A percentile compares a stretch with the other conserved stretches of the same genome.
Evolutionary conservation across 2,797 vertebrate species (phyloP).

Genomic region (Pantherophis vulpinus): DNA sequence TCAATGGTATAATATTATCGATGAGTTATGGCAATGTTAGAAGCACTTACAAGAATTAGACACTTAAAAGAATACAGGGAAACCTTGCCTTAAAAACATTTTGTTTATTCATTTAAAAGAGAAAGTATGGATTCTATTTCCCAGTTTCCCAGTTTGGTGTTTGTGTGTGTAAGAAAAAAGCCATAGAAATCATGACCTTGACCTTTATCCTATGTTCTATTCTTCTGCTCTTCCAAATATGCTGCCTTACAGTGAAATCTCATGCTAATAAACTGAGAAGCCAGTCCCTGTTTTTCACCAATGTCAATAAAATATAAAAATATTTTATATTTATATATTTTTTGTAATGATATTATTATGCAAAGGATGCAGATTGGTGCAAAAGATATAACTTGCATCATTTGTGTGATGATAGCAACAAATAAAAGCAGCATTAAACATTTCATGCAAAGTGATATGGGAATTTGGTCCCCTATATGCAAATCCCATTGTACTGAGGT

Average conservation of each 20-base stretch:
- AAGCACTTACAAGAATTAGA: not conserved
- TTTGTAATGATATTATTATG: not conserved
- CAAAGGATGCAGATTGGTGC: not conserved
- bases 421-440: not conserved
- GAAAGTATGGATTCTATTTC: not conserved
- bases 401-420: not conserved
- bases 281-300: not conserved
- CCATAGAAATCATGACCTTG: not conserved
- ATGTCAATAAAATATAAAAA: not conserved
- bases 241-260: not conserved
- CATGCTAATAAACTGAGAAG: not conserved
- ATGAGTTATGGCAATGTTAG: not conserved
- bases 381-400: not conserved
- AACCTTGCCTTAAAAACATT: not conserved
- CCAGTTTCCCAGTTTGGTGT: not conserved
- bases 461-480: not conserved
- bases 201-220: not conserved
- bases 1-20: no score
- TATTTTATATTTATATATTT: not conserved
- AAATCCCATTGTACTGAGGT: not conserved
- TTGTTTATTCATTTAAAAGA: not conserved
- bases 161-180: not conserved
- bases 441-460: not conserved
- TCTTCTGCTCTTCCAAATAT: not conserved
- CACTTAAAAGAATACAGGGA: not conserved